These are phyloP conservation scores for Xyliphius kryptos DNA, from an alignment of 2,113 vertebrate genomes.

Conservation along the genomic window DNA sequence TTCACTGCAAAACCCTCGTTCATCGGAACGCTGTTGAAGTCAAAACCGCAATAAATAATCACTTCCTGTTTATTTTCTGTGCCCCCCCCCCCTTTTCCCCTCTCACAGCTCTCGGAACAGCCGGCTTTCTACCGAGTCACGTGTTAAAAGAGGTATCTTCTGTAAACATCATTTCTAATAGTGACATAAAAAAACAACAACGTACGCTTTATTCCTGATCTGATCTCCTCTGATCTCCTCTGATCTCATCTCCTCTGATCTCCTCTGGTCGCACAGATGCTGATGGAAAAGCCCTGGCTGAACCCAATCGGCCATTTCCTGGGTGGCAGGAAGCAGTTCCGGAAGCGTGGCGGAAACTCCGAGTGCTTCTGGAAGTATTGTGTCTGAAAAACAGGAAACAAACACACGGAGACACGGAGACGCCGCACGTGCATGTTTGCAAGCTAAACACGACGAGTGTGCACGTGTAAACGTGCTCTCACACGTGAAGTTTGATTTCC, in stretches of 20 bases:
- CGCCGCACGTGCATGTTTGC: slow-evolving; percentile 4
- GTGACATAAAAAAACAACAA: too few relatives aligned
- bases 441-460: too few relatives aligned
- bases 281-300: slow-evolving; percentile 30
- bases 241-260: background rate
- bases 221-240: too few relatives aligned
- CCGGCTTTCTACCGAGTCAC: slow-evolving; percentile 27
- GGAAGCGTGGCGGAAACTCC: slow-evolving; percentile 38
- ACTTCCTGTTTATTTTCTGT: too few relatives aligned
- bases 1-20: too few relatives aligned
- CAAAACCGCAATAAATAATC: too few relatives aligned
- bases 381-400: slow-evolving; percentile 32
- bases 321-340: slow-evolving; percentile 35
- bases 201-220: too few relatives aligned
- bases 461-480: slow-evolving; percentile 4
- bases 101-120: slow-evolving; percentile 35
- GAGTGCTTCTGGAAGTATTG: slow-evolving; percentile 52
- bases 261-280: background rate
- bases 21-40: too few relatives aligned
- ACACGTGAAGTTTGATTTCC: slow-evolving; percentile 4
- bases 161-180: too few relatives aligned
- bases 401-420: too few relatives aligned
- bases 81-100: too few relatives aligned
- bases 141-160: slow-evolving; percentile 41
- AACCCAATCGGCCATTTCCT: slow-evolving; percentile 32